Percentiles rank a stretch among this genome's conserved stretches.
phyloP scores from a whole-genome alignment of 2,888 invertebrate species.

The Oscheius sp. region DNA sequence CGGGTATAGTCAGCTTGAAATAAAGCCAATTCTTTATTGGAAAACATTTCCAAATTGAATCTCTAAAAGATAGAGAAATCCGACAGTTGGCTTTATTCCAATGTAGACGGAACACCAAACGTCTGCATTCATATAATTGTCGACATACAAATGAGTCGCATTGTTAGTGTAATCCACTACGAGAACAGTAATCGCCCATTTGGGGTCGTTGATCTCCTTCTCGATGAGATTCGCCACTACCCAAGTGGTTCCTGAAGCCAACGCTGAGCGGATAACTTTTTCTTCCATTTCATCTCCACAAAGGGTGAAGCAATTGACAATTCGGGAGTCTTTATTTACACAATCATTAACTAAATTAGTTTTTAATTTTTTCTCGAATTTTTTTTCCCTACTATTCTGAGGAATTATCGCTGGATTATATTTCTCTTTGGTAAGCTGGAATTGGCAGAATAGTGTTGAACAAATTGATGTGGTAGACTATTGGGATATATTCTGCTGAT shows the following conservation, averaged over 20 bases:
- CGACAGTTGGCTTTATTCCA: constrained; percentile 40
- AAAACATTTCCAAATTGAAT: constrained; percentile 46
- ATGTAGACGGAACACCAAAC: constrained; percentile 50
- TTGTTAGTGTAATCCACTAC: constrained; percentile 42
- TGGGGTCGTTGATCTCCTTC: not conserved
- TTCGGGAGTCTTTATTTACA: constrained; percentile 28
- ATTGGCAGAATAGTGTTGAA: too few relatives aligned
- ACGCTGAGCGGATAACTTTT: not conserved
- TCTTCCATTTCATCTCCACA: constrained; percentile 27
- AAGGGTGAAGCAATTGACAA: constrained; percentile 39
- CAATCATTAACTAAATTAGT: constrained; percentile 23
- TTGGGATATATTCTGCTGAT: constrained; percentile 27
- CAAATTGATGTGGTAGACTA: constrained; percentile 47
- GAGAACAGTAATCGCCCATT: constrained; percentile 20
- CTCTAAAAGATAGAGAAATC: constrained; percentile 44
- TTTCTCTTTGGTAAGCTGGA: too few relatives aligned
- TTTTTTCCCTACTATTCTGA: too few relatives aligned
- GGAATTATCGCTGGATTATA: too few relatives aligned
- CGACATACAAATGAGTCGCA: constrained; percentile 38
- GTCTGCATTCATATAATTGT: constrained; percentile 31
- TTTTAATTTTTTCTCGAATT: not conserved
- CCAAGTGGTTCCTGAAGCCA: constrained; percentile 3
- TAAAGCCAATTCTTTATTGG: constrained; percentile 1
- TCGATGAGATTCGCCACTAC: constrained; percentile 6
- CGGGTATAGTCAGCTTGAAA: not conserved